Percentiles rank a stretch among this genome's conserved stretches.
Evolutionary conservation across 1,140 invertebrate genomes (phyloP).

Genomic region (Thrips palmi): DNA sequence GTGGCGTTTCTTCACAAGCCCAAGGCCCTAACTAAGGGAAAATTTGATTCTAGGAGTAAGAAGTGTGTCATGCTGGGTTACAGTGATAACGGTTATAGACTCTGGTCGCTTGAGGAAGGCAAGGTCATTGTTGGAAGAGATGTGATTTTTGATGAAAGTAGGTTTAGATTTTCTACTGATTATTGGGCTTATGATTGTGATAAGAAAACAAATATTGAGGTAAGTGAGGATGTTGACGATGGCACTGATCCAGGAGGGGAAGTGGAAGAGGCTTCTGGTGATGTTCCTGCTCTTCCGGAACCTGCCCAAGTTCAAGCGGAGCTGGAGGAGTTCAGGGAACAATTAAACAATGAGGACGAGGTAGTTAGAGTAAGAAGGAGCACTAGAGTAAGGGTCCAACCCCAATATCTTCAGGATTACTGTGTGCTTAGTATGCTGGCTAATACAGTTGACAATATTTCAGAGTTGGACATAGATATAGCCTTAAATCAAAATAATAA

Average conservation of each 20-base stretch:
- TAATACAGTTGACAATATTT: too few relatives aligned
- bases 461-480: background rate
- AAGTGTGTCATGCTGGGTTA: constrained; percentile 9
- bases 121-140: background rate
- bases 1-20: constrained; percentile 12
- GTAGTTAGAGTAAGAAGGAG: too few relatives aligned
- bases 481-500: background rate
- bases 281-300: too few relatives aligned
- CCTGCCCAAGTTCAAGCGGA: too few relatives aligned
- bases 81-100: constrained; percentile 4
- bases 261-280: background rate
- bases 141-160: background rate
- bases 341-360: too few relatives aligned
- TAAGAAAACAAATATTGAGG: background rate
- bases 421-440: too few relatives aligned
- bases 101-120: too few relatives aligned
- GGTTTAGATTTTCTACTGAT: too few relatives aligned
- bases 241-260: background rate
- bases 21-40: constrained; percentile 9
- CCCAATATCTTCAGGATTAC: too few relatives aligned
- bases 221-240: background rate
- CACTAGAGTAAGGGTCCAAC: too few relatives aligned
- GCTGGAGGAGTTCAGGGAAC: too few relatives aligned
- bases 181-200: too few relatives aligned
- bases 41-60: constrained; percentile 9